Evolutionary conservation across 2,888 invertebrate species (phyloP).

Genomic region (Lucinisca nassula): DNA sequence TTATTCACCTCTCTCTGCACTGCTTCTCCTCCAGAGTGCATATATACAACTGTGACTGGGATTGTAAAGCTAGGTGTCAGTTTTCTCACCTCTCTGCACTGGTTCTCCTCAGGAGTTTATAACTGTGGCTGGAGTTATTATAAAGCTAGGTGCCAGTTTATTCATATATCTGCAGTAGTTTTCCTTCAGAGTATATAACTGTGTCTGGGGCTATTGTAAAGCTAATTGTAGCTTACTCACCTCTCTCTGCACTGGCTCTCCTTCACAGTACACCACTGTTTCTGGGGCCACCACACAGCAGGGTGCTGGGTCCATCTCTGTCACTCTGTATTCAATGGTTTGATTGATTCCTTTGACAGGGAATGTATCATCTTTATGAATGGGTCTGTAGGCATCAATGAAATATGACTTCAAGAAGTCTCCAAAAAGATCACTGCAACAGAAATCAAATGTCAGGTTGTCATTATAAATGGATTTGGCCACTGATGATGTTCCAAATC

Average conservation of each 20-base stretch:
- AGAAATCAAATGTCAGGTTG: no score
- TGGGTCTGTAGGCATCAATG: conserved; percentile 99
- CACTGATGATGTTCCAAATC: no score
- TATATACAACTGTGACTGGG: no score
- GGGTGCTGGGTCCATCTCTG: conserved; percentile 99
- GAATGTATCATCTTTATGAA: conserved; percentile 98
- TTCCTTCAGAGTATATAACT: conserved; percentile 99
- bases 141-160: no score
- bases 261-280: conserved; percentile 99
- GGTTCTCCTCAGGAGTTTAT: no score
- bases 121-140: not conserved
- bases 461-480: no score
- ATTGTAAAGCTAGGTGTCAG: no score
- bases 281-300: conserved; percentile 99
- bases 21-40: conserved; percentile 99
- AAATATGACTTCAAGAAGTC: conserved; percentile 99
- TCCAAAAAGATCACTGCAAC: conserved; percentile 95
- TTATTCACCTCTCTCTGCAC: conserved; percentile 98
- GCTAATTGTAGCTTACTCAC: no score
- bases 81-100: no score
- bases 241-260: conserved; percentile 99
- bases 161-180: no score
- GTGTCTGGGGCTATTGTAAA: conserved; percentile 99
- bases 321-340: conserved; percentile 99
- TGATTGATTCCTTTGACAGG: conserved; percentile 99